Evolutionary conservation across 1,140 invertebrate species (phyloP).

Genomic region (Macrobrachium nipponense): DNA sequence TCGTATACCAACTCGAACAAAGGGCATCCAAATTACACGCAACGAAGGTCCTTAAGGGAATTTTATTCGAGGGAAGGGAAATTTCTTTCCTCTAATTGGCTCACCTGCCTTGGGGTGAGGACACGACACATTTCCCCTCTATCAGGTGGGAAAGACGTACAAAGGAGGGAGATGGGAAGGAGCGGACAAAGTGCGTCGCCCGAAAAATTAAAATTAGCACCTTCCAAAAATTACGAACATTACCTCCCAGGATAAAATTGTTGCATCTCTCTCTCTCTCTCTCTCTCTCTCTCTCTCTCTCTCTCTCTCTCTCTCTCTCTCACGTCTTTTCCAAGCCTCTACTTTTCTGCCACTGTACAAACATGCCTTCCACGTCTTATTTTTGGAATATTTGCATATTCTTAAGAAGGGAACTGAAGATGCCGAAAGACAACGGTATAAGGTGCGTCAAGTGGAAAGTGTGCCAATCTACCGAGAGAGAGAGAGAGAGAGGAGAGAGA

Average conservation of each 20-base stretch:
- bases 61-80: too few species aligned
- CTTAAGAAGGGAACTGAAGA: too few species aligned
- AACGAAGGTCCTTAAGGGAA: too few species aligned
- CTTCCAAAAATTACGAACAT: neutral
- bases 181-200: neutral
- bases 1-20: too few species aligned
- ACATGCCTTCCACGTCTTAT: too few species aligned
- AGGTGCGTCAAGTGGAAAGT: too few species aligned
- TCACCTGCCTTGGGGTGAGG: neutral
- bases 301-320: slow-evolving; percentile 8
- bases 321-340: neutral
- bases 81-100: too few species aligned
- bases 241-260: neutral
- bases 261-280: neutral
- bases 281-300: neutral
- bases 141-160: neutral
- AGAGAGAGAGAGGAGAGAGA: too few species aligned
- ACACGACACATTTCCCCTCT: neutral
- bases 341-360: too few species aligned
- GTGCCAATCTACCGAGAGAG: too few species aligned
- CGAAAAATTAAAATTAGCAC: neutral
- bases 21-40: too few species aligned
- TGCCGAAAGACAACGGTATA: too few species aligned
- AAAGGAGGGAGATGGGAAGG: neutral
- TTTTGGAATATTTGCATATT: neutral